A percentile compares a stretch with the other conserved stretches of the same genome.
phyloP scores from a whole-genome alignment of 2,888 invertebrate genomes.

The Tinea pellionella region DNA sequence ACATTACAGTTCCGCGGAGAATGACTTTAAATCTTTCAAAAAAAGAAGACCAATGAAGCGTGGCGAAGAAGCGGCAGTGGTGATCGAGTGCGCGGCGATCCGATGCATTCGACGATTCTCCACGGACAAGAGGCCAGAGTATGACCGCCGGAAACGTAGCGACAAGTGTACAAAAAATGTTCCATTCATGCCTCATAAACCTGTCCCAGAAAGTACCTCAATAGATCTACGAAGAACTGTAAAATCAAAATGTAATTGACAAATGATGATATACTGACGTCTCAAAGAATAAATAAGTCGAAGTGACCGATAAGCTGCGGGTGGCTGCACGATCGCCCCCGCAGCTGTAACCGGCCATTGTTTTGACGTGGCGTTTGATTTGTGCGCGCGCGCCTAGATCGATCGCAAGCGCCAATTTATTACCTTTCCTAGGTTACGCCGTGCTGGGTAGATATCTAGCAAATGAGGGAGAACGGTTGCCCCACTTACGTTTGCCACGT shows the following conservation, averaged over 20 bases:
- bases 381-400: constrained; percentile 53
- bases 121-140: constrained; percentile 42
- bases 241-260: constrained; percentile 1
- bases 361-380: constrained; percentile 58
- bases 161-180: constrained; percentile 66
- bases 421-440: constrained; percentile 37
- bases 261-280: constrained; percentile 13
- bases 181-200: constrained; percentile 42
- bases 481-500: constrained; percentile 31
- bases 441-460: constrained; percentile 19
- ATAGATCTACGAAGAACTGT: constrained; percentile 3
- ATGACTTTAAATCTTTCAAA: constrained; percentile 32
- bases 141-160: constrained; percentile 57
- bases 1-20: not conserved
- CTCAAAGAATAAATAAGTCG: constrained; percentile 13
- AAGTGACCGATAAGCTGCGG: constrained; percentile 14
- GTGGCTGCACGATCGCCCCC: constrained; percentile 45
- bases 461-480: constrained; percentile 45
- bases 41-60: constrained; percentile 42
- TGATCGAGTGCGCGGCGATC: constrained; percentile 36
- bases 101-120: constrained; percentile 62
- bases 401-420: constrained; percentile 57
- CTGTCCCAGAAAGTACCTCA: not conserved
- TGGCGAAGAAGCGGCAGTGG: constrained; percentile 27
- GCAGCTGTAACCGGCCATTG: constrained; percentile 43